phyloP scores from a whole-genome alignment of 2,888 invertebrate genomes.

The Troides helena region DNA sequence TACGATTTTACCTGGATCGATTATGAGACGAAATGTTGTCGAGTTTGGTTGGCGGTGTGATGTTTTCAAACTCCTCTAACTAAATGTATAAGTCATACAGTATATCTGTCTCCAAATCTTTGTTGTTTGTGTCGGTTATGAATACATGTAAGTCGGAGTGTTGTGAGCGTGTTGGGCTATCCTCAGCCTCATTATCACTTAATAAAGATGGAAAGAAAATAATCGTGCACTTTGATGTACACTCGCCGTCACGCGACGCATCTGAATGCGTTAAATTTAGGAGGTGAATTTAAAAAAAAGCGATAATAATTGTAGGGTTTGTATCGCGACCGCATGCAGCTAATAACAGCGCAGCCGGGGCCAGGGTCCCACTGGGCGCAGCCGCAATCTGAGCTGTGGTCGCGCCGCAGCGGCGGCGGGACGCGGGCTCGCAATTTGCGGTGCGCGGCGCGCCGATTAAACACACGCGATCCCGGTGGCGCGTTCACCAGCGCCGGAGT shows the following conservation, averaged over 20 bases:
- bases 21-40: too few species aligned
- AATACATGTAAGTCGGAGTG: too few species aligned
- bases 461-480: slow-evolving; percentile 39
- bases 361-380: slow-evolving; percentile 8
- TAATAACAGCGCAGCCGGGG: slow-evolving; percentile 18
- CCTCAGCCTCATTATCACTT: not conserved
- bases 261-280: slow-evolving; percentile 2
- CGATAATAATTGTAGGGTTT: slow-evolving; percentile 21
- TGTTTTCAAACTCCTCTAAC: too few species aligned
- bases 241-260: not conserved
- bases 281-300: slow-evolving; percentile 10
- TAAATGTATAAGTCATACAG: too few species aligned
- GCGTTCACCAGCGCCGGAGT: slow-evolving; percentile 3
- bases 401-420: slow-evolving; percentile 18
- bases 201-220: too few species aligned
- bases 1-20: too few species aligned
- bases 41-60: too few species aligned
- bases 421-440: slow-evolving; percentile 38
- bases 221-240: not conserved
- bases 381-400: slow-evolving; percentile 28
- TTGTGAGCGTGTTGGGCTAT: not conserved
- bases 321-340: slow-evolving; percentile 24
- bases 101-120: too few species aligned
- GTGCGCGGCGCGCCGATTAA: slow-evolving; percentile 38
- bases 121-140: too few species aligned